phyloP scores from a whole-genome alignment of 2,888 invertebrate genomes.

The Drosophila merina region DNA sequence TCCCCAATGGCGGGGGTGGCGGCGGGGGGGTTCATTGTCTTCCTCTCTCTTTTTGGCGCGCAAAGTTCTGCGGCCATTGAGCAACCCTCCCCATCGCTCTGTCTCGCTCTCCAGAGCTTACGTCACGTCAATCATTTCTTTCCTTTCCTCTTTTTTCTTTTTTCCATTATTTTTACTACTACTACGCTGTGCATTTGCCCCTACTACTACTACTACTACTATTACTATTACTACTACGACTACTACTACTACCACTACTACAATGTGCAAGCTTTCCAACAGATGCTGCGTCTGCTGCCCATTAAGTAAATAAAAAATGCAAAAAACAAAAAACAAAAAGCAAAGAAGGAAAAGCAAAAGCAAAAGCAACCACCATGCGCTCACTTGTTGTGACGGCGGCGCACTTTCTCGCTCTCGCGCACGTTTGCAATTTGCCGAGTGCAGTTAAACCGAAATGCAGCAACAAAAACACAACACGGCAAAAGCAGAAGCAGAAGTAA shows the following conservation, averaged over 20 bases:
- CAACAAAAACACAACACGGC: slow-evolving; percentile 3
- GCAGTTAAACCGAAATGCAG: slow-evolving; percentile 37
- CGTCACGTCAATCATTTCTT: slow-evolving; percentile 36
- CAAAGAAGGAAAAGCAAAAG: slow-evolving; percentile 5
- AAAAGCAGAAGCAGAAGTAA: neutral
- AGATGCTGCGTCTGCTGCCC: slow-evolving; percentile 2
- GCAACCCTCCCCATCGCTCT: slow-evolving; percentile 41
- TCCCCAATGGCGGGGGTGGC: neutral
- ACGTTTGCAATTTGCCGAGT: slow-evolving; percentile 35
- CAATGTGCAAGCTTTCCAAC: slow-evolving; percentile 13
- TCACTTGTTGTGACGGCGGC: slow-evolving; percentile 24
- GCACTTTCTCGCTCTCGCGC: slow-evolving; percentile 12
- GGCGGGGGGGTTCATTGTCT: slow-evolving; percentile 23
- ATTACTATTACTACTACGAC: slow-evolving; percentile 34
- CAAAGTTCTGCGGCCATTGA: slow-evolving; percentile 42
- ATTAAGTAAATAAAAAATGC: neutral
- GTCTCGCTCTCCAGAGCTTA: slow-evolving; percentile 13
- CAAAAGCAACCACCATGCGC: slow-evolving; percentile 12
- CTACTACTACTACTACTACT: slow-evolving; percentile 23
- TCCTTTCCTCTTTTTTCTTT: neutral
- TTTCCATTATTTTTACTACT: slow-evolving; percentile 10
- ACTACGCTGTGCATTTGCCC: slow-evolving; percentile 27
- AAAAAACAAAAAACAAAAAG: neutral
- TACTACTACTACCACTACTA: slow-evolving; percentile 14
- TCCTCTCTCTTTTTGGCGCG: slow-evolving; percentile 42